These are phyloP conservation scores for Platysternon megacephalum DNA, from an alignment of 2,113 vertebrate species.

Conservation along the genomic window DNA sequence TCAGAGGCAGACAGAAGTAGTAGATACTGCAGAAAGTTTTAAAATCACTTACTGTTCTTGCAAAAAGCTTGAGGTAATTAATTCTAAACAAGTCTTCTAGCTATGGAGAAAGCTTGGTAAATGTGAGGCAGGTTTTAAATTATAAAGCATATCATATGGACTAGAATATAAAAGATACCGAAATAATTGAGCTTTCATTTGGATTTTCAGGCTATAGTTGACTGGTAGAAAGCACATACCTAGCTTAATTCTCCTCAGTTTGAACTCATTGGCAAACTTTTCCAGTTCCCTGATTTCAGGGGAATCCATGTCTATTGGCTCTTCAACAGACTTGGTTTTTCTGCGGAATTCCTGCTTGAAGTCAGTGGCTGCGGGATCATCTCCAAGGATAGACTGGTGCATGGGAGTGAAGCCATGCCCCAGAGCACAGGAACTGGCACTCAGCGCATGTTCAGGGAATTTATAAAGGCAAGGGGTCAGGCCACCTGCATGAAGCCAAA, in stretches of 20 bases:
- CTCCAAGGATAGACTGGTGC: slow-evolving; percentile 87
- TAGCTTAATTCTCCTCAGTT: slow-evolving; percentile 95
- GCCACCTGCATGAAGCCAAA: slow-evolving; percentile 80
- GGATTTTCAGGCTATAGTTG: not conserved
- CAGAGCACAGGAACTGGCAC: slow-evolving; percentile 85
- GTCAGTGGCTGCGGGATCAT: slow-evolving; percentile 82
- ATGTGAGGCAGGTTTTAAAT: not conserved
- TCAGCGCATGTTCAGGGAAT: slow-evolving; percentile 91
- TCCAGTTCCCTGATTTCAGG: slow-evolving; percentile 96
- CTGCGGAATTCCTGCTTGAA: slow-evolving; percentile 91
- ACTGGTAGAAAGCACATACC: slow-evolving; percentile 76
- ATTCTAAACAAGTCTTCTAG: not conserved
- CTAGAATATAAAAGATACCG: not conserved
- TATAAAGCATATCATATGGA: not conserved
- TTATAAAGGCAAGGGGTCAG: slow-evolving; percentile 94
- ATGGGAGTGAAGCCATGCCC: slow-evolving; percentile 88
- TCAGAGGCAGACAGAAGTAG: not conserved
- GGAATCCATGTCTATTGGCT: slow-evolving; percentile 91
- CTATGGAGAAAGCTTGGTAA: not conserved
- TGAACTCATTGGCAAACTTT: slow-evolving; percentile 97
- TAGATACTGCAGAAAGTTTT: not conserved
- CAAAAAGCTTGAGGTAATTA: not conserved
- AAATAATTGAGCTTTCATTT: not conserved
- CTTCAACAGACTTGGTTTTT: slow-evolving; percentile 87
- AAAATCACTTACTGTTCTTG: not conserved